phyloP scores from a whole-genome alignment of 2,888 invertebrate genomes.

The Yponomeuta sedellus region DNA sequence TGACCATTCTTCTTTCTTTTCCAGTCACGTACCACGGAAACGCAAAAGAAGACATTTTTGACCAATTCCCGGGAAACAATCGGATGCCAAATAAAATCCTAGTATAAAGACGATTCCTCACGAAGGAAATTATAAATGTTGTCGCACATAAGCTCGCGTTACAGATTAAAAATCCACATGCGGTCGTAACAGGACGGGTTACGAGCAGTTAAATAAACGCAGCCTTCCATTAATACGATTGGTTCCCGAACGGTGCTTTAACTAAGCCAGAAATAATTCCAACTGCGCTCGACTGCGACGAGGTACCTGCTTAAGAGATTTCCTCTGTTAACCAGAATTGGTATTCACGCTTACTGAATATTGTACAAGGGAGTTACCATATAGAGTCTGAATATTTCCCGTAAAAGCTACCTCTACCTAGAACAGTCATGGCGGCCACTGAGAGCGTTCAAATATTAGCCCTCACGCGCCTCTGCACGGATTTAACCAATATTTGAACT shows the following conservation, averaged over 20 bases:
- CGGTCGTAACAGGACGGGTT: slow-evolving; percentile 58
- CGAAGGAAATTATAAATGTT: slow-evolving; percentile 39
- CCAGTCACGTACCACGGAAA: slow-evolving; percentile 9
- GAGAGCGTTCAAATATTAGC: slow-evolving; percentile 60
- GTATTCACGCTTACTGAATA: slow-evolving; percentile 11
- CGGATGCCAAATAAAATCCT: no score
- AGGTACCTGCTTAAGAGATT: slow-evolving; percentile 30
- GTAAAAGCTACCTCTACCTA: slow-evolving; percentile 38
- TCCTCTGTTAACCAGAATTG: slow-evolving; percentile 20
- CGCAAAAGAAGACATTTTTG: not conserved
- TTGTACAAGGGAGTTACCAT: not conserved
- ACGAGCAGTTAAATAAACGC: slow-evolving; percentile 72
- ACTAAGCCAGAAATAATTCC: slow-evolving; percentile 63
- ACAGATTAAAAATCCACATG: slow-evolving; percentile 60
- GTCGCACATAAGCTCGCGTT: slow-evolving; percentile 35
- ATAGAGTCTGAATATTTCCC: not conserved
- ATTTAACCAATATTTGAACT: slow-evolving; percentile 69
- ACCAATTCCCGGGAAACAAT: not conserved
- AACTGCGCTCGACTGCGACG: slow-evolving; percentile 40
- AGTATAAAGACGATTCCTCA: slow-evolving; percentile 30
- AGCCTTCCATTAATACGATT: slow-evolving; percentile 62
- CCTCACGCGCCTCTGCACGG: slow-evolving; percentile 61
- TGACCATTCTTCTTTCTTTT: slow-evolving; percentile 8
- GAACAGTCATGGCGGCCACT: slow-evolving; percentile 55
- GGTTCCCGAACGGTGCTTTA: slow-evolving; percentile 46